Evolutionary conservation across 1,140 invertebrate genomes (phyloP).

Genomic region (Brachionus sp.): DNA sequence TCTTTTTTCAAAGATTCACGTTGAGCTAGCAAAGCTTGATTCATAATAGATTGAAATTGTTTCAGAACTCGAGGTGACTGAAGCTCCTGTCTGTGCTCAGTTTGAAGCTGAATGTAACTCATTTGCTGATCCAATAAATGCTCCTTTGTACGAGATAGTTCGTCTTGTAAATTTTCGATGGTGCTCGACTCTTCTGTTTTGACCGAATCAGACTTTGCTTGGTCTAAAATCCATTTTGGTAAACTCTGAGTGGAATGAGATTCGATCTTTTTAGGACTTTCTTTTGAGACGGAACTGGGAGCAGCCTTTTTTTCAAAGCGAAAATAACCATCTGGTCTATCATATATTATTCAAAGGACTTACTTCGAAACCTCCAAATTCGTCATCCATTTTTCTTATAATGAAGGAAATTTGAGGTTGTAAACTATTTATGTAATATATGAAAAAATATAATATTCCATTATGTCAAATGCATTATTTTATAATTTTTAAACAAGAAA

Average conservation of each 20-base stretch:
- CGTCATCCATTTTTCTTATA: constrained; percentile 7
- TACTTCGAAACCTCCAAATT: constrained; percentile 28
- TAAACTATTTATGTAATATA: not conserved
- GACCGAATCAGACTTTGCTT: not conserved
- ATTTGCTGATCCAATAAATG: constrained; percentile 23
- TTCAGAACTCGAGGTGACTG: not conserved
- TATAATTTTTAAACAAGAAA: too few relatives aligned
- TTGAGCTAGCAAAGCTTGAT: not conserved
- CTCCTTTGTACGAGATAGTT: not conserved
- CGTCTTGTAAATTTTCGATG: not conserved
- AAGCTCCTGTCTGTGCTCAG: not conserved
- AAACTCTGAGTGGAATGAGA: not conserved
- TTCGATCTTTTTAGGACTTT: not conserved
- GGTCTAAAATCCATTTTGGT: not conserved
- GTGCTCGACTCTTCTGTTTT: too few relatives aligned
- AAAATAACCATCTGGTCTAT: not conserved
- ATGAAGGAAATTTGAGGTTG: not conserved
- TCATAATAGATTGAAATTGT: not conserved
- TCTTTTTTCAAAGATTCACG: not conserved
- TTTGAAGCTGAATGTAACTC: constrained; percentile 7
- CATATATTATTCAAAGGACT: not conserved
- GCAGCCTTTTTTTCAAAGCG: not conserved
- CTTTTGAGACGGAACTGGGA: not conserved
- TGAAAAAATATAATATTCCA: not conserved
- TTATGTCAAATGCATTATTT: not conserved